phyloP scores from a whole-genome alignment of 2,113 vertebrate species.

The Paralichthys olivaceus region DNA sequence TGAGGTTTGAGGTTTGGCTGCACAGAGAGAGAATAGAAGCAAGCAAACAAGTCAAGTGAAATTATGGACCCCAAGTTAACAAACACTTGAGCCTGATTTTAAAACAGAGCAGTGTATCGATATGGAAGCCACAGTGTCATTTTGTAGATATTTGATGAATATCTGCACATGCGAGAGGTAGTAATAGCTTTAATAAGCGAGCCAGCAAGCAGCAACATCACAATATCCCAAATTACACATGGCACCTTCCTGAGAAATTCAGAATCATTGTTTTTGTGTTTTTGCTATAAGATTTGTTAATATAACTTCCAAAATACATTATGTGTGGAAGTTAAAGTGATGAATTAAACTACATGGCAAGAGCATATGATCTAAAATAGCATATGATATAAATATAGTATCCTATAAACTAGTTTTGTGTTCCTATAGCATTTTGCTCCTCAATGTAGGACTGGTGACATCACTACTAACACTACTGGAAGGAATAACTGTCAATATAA shows the following conservation, averaged over 20 bases:
- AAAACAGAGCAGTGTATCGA: not conserved
- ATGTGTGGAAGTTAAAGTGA: too few relatives aligned
- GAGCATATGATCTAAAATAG: not conserved
- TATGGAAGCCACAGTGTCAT: not conserved
- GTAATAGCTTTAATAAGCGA: not conserved
- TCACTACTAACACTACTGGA: too few relatives aligned
- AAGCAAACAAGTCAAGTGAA: slow-evolving; percentile 6
- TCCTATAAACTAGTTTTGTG: too few relatives aligned
- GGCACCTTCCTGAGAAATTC: too few relatives aligned
- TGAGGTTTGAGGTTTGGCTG: slow-evolving; percentile 93
- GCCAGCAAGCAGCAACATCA: not conserved
- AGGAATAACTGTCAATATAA: too few relatives aligned
- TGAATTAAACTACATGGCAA: too few relatives aligned
- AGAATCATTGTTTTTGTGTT: too few relatives aligned
- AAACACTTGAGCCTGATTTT: slow-evolving; percentile 33
- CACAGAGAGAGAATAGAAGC: not conserved
- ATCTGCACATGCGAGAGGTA: not conserved
- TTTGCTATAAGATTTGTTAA: too few relatives aligned
- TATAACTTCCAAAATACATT: too few relatives aligned
- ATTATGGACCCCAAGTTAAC: not conserved
- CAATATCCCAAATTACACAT: not conserved
- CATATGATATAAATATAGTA: too few relatives aligned
- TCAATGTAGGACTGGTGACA: too few relatives aligned
- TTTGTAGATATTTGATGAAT: not conserved
- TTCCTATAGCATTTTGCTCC: too few relatives aligned